Evolutionary conservation across 2,888 invertebrate genomes (phyloP).

Genomic region (Hesperia comma): DNA sequence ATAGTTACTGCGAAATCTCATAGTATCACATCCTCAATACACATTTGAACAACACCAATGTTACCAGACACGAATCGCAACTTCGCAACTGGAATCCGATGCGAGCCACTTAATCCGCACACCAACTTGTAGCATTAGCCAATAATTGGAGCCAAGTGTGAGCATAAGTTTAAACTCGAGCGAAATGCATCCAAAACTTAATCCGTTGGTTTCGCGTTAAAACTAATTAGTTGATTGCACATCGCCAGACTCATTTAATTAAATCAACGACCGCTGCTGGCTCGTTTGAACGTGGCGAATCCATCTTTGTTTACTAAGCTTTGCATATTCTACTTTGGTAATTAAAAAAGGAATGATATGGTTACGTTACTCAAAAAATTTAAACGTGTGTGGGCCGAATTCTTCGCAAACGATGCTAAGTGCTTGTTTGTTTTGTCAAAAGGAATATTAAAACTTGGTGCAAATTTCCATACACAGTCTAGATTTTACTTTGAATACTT

Average conservation of each 20-base stretch:
- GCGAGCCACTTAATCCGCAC: background rate
- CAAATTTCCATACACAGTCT: too few relatives aligned
- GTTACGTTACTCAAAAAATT: background rate
- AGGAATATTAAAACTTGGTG: too few relatives aligned
- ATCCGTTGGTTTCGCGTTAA: conserved; percentile 30
- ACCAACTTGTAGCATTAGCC: conserved; percentile 21
- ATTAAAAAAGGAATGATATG: background rate
- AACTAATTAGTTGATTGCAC: conserved; percentile 37
- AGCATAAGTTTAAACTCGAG: conserved; percentile 19
- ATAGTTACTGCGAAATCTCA: too few relatives aligned
- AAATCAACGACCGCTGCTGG: conserved; percentile 29
- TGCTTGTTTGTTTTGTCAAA: too few relatives aligned
- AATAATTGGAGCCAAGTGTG: conserved; percentile 28
- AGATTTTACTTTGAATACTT: too few relatives aligned
- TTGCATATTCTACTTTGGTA: conserved; percentile 15
- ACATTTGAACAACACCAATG: background rate
- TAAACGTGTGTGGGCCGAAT: background rate
- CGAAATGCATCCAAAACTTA: conserved; percentile 33
- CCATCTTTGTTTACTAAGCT: conserved; percentile 27
- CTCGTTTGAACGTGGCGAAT: conserved; percentile 31
- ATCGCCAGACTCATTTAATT: conserved; percentile 37
- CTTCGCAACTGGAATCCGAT: background rate
- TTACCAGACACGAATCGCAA: background rate
- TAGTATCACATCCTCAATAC: too few relatives aligned
- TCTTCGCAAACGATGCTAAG: too few relatives aligned